These are phyloP conservation scores for Coenonympha arcania DNA, from an alignment of 2,888 invertebrate genomes.

Conservation along the genomic window DNA sequence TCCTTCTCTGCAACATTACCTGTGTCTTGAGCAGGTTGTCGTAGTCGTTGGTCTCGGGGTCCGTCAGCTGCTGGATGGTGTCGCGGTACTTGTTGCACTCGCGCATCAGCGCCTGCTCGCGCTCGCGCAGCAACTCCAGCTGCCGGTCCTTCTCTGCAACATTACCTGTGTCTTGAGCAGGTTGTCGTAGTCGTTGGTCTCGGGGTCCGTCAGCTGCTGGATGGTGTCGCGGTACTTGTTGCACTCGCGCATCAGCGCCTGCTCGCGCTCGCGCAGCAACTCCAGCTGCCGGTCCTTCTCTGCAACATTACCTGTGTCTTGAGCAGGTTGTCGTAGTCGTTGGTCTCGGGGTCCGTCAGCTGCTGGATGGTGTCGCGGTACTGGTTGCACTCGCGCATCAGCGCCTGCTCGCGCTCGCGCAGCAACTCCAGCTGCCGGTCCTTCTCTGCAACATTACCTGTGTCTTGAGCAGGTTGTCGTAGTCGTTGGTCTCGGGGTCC, in stretches of 20 bases:
- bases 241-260: no score
- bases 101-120: no score
- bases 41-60: no score
- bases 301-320: constrained; percentile 50
- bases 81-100: no score
- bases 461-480: constrained; percentile 59
- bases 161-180: constrained; percentile 57
- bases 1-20: no score
- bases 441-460: constrained; percentile 48
- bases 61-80: no score
- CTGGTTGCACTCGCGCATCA: no score
- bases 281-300: no score
- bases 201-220: constrained; percentile 78
- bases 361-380: constrained; percentile 80
- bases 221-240: constrained; percentile 80
- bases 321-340: constrained; percentile 64
- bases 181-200: constrained; percentile 71
- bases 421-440: not conserved
- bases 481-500: constrained; percentile 76
- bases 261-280: not conserved
- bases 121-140: not conserved
- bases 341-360: constrained; percentile 78
- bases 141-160: no score
- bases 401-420: no score
- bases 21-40: no score